These are phyloP conservation scores for Caenorhabditis sulstoni DNA, from an alignment of 2,888 invertebrate genomes.

Conservation along the genomic window DNA sequence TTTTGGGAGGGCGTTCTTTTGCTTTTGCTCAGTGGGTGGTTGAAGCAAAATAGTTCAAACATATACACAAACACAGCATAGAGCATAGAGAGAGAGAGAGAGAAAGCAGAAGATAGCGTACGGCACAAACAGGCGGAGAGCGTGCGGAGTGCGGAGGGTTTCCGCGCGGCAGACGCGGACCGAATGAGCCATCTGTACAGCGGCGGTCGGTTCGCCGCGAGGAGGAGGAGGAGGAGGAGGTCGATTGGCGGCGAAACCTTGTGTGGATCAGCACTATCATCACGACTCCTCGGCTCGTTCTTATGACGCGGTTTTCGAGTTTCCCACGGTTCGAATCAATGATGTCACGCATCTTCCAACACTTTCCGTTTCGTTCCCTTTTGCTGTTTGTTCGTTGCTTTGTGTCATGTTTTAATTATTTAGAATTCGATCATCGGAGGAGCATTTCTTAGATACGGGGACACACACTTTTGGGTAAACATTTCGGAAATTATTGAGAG, in stretches of 20 bases:
- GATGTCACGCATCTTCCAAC: no score
- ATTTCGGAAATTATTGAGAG: constrained; percentile 8
- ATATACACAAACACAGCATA: not conserved
- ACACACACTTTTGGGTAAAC: constrained; percentile 42
- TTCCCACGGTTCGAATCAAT: no score
- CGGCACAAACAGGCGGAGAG: constrained; percentile 27
- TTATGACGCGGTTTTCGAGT: not conserved
- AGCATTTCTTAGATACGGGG: constrained; percentile 15
- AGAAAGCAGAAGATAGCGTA: no score
- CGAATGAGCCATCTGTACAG: constrained; percentile 20
- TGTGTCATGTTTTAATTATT: constrained; percentile 30
- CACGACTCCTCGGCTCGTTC: constrained; percentile 1
- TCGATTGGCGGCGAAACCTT: no score
- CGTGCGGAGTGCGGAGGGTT: constrained; percentile 10
- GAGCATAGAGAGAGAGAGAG: no score
- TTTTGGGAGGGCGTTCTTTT: constrained; percentile 1
- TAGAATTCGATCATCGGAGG: constrained; percentile 5
- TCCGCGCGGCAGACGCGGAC: constrained; percentile 19
- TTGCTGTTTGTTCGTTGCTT: not conserved
- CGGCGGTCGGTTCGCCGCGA: not conserved
- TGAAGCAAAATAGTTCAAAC: constrained; percentile 39
- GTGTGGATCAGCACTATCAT: constrained; percentile 4
- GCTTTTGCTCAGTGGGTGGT: constrained; percentile 23
- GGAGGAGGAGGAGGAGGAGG: no score
- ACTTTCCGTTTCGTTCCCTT: not conserved